A percentile compares a stretch with the other conserved stretches of the same genome.
Evolutionary conservation across 2,113 vertebrate species (phyloP).

Genomic region (Rhinolophus ferrumequinum): DNA sequence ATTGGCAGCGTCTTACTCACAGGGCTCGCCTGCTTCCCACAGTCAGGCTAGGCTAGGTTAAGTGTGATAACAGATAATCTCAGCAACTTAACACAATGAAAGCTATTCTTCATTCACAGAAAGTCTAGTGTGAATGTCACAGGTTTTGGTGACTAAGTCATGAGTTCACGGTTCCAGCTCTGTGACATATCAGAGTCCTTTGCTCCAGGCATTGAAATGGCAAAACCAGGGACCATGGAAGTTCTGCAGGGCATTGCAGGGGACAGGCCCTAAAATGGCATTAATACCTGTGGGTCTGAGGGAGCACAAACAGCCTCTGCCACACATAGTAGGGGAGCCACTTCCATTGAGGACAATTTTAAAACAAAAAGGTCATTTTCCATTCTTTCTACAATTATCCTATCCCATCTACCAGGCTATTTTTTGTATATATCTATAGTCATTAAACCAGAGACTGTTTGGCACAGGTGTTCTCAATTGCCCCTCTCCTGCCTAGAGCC

Average conservation of each 20-base stretch:
- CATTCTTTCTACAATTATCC: constrained; percentile 8
- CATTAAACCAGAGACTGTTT: neutral
- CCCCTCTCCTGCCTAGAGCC: neutral
- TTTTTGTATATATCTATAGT: neutral
- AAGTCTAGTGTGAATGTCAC: neutral
- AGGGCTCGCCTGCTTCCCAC: neutral
- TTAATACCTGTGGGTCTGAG: accelerated
- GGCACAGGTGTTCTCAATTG: neutral
- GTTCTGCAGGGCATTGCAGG: neutral
- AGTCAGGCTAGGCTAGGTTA: too few relatives aligned
- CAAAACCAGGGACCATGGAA: neutral
- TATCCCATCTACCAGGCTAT: neutral
- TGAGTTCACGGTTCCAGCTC: neutral
- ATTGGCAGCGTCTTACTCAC: neutral
- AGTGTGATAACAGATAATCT: neutral
- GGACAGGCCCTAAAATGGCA: neutral
- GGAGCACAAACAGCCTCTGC: neutral
- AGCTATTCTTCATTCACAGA: neutral
- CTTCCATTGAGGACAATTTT: neutral
- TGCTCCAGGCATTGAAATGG: neutral
- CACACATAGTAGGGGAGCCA: neutral
- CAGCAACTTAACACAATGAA: neutral
- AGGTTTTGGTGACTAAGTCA: neutral
- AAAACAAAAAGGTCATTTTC: neutral
- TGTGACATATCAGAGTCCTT: neutral